Base-by-base conservation (phyloP, 2,113 vertebrate genomes). In the Catharus fuscescens region DNA sequence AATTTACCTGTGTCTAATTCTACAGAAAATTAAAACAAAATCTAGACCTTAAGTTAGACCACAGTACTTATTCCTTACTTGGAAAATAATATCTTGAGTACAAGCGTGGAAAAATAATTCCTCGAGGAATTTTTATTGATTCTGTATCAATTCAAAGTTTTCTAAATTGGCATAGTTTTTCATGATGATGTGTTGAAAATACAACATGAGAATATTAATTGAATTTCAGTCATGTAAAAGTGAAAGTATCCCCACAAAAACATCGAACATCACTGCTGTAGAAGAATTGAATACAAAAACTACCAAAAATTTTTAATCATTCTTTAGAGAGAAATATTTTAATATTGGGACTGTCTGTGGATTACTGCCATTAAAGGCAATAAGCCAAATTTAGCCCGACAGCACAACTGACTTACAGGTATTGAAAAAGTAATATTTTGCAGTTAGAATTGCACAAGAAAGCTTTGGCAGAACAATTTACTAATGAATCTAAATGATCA, bases 41-140 rank as follows among this genome's bases (percentile, higher is more conserved):
- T 29, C 50, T 74, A 65, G 60, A 54, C 15, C 5, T 38, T 71
- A 28, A 73, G 5, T 6, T 57, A 72, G 32, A 71, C 9, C 47
- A 25, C 4, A 29, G 54, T 92, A 91, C 70, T 96, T 73, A 73
- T 16, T 14, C 52, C 29, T 91, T 62, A 38, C 42, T 80, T 83
- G 40, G 40, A 86, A 59, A 89, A 95, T 13, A 32, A 64, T 71
- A 52, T 26, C 50, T 52, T 84, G 44, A 87, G n/a, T 65, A 56
- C 21, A 64, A 93, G 24, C 26, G 40, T 45, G 65, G 77, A 90
- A 92, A 92, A 89, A 52, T 11, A 93, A 76, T 61, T 24, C 45
- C n/a, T 96, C 23, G 82, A 62, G 40, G 38, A 53, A 90, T 82
- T 96, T 82, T 95, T 90, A 86, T 89, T 96, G 96, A 91, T 95